Percentiles rank a stretch among this genome's conserved stretches.
phyloP scores from a whole-genome alignment of 2,113 vertebrate species.

The Thymallus thymallus region DNA sequence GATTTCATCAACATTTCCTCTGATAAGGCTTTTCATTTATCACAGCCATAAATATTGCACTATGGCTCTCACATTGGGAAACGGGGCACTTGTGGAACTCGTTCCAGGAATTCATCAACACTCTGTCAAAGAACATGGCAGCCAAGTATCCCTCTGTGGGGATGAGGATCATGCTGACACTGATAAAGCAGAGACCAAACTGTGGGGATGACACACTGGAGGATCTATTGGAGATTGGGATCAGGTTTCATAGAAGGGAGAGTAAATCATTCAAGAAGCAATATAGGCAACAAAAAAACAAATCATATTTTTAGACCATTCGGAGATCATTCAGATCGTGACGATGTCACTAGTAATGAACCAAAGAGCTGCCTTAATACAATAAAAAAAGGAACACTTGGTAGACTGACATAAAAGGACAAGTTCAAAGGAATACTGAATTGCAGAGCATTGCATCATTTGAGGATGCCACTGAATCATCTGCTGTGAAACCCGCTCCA shows the following conservation, averaged over 20 bases:
- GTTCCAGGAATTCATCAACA: constrained; percentile 66
- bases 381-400: constrained; percentile 55
- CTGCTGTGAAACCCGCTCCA: constrained; percentile 54
- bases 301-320: neutral
- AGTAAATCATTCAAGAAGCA: neutral
- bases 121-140: constrained; percentile 56
- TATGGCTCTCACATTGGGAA: constrained; percentile 51
- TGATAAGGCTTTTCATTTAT: constrained; percentile 63
- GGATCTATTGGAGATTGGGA: neutral
- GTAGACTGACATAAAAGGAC: constrained; percentile 67
- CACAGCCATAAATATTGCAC: constrained; percentile 67
- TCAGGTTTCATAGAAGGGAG: neutral
- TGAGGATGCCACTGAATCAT: constrained; percentile 61
- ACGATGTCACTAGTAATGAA: constrained; percentile 40
- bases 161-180: constrained; percentile 17
- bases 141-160: constrained; percentile 64
- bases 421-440: constrained; percentile 73
- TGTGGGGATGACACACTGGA: constrained; percentile 1
- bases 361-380: constrained; percentile 48
- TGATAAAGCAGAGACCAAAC: constrained; percentile 8
- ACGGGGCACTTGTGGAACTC: constrained; percentile 59
- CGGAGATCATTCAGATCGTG: neutral
- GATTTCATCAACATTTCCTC: constrained; percentile 55
- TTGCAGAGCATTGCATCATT: constrained; percentile 78
- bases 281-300: neutral